Evolutionary conservation across 2,797 vertebrate genomes (phyloP).

Genomic region (Spinibarbus caldwelli): DNA sequence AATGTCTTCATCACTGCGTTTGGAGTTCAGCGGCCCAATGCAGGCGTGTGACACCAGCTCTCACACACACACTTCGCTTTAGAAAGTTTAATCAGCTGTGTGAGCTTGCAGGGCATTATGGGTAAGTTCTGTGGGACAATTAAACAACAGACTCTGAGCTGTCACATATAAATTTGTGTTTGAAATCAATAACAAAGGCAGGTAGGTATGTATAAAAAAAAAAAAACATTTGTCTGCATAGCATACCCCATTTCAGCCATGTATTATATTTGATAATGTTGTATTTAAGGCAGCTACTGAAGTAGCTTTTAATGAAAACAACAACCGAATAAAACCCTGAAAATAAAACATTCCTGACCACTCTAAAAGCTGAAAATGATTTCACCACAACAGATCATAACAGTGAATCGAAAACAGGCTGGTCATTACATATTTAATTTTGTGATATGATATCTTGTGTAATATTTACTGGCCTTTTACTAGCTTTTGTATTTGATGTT

Average conservation of each 20-base stretch:
- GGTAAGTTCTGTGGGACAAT: neutral
- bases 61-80: neutral
- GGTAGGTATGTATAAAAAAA: neutral
- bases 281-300: neutral
- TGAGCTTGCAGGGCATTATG: neutral
- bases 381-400: neutral
- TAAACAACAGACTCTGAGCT: neutral
- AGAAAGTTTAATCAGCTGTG: neutral
- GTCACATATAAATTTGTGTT: neutral
- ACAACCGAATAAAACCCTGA: neutral
- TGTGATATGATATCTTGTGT: neutral
- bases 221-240: neutral
- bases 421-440: neutral
- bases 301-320: neutral
- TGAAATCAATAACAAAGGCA: neutral
- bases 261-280: neutral
- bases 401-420: neutral
- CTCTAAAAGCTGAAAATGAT: neutral
- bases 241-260: neutral
- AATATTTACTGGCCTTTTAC: neutral
- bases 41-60: slow-evolving; percentile 38
- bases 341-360: neutral
- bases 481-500: neutral
- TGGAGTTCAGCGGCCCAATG: slow-evolving; percentile 81
- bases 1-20: slow-evolving; percentile 91